These are phyloP conservation scores for Pycnomerus fuliginosus DNA, from an alignment of 2,888 invertebrate species.

Conservation along the genomic window DNA sequence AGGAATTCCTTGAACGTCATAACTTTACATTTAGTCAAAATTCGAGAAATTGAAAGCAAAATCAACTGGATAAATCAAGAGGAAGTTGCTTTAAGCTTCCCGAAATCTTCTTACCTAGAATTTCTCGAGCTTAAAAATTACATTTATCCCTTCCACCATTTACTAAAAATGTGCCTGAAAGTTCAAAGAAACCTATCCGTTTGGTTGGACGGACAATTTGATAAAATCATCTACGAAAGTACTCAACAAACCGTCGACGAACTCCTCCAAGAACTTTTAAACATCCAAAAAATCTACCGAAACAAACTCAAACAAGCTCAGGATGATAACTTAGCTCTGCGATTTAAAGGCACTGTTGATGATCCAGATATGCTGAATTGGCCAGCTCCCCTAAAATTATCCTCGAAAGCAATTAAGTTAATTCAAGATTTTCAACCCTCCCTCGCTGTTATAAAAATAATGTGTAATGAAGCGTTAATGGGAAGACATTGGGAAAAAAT, in stretches of 20 bases:
- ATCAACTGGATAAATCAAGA: constrained; percentile 87
- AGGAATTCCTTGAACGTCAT: constrained; percentile 75
- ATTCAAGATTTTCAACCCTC: constrained; percentile 72
- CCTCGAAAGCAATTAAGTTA: constrained; percentile 62
- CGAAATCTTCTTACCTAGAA: constrained; percentile 73
- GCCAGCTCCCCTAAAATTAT: constrained; percentile 78
- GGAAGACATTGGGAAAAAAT: constrained; percentile 84
- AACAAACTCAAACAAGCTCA: constrained; percentile 76
- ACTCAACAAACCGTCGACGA: constrained; percentile 78
- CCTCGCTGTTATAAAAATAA: constrained; percentile 78
- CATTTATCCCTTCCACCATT: constrained; percentile 66
- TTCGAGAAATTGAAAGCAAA: constrained; percentile 72
- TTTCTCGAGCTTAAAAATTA: constrained; percentile 75
- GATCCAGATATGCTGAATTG: constrained; percentile 76
- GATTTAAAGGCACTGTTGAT: constrained; percentile 62
- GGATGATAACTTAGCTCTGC: constrained; percentile 64
- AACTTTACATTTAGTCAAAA: constrained; percentile 68
- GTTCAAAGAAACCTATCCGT: constrained; percentile 81
- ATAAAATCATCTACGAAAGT: constrained; percentile 72
- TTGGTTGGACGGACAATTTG: constrained; percentile 91
- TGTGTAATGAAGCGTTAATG: constrained; percentile 81
- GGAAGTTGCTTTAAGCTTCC: constrained; percentile 83
- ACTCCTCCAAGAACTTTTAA: constrained; percentile 73
- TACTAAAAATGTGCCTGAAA: constrained; percentile 66
- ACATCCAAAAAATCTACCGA: constrained; percentile 73